Evolutionary conservation across 1,140 invertebrate genomes (phyloP).

Genomic region (Pachyrhynchus sulphureomaculatus): DNA sequence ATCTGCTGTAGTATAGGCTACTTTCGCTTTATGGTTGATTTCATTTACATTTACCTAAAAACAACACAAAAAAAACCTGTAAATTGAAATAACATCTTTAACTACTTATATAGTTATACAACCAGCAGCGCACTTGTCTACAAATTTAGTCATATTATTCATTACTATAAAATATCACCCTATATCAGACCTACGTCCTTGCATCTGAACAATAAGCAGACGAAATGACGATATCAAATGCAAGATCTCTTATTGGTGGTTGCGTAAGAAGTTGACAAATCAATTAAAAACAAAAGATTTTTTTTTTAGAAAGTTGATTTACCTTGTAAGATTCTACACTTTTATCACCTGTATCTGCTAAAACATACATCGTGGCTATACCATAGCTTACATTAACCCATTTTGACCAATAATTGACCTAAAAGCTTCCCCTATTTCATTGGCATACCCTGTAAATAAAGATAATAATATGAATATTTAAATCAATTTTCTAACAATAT

Average conservation of each 20-base stretch:
- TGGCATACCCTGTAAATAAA: constrained; percentile 77
- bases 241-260: constrained; percentile 7
- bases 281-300: neutral
- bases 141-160: too few species aligned
- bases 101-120: too few species aligned
- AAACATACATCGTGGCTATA: constrained; percentile 80
- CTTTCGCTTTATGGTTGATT: constrained; percentile 44
- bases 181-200: too few species aligned
- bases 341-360: constrained; percentile 86
- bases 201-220: too few species aligned
- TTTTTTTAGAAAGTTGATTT: constrained; percentile 23
- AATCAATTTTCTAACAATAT: constrained; percentile 1
- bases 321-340: constrained; percentile 68
- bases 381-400: constrained; percentile 78
- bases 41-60: constrained; percentile 31
- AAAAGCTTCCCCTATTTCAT: constrained; percentile 95
- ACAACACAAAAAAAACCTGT: too few species aligned
- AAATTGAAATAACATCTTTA: too few species aligned
- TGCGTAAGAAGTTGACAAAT: neutral
- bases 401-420: constrained; percentile 72
- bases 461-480: constrained; percentile 29
- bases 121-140: too few species aligned
- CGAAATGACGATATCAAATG: too few species aligned
- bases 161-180: too few species aligned
- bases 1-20: constrained; percentile 71